Conservation (phyloP, 2,797 vertebrate species). For the Sebastolobus altivelis region DNA sequence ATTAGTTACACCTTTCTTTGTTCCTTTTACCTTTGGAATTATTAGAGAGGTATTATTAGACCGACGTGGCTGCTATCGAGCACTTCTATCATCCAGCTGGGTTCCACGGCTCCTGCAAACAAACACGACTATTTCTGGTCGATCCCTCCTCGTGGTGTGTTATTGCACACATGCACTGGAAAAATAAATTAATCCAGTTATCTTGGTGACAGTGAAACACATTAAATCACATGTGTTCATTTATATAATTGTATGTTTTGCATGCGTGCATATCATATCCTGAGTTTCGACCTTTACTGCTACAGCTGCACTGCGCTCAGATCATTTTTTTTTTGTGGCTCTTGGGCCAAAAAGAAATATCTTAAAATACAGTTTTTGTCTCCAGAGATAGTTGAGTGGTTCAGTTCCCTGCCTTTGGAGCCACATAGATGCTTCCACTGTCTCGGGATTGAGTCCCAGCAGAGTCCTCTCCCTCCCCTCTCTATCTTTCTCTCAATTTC, state of each 20-base stretch:
- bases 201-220: constrained; percentile 29
- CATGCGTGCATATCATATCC: not conserved
- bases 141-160: constrained; percentile 33
- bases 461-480: constrained; percentile 23
- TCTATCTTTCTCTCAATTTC: constrained; percentile 7
- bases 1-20: constrained; percentile 80
- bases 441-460: constrained; percentile 43
- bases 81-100: constrained; percentile 54
- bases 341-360: constrained; percentile 22
- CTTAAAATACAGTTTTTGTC: constrained; percentile 36
- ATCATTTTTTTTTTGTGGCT: constrained; percentile 19
- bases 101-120: constrained; percentile 42
- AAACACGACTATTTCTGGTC: constrained; percentile 43
- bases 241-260: constrained; percentile 8
- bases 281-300: constrained; percentile 5
- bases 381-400: constrained; percentile 39
- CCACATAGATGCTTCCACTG: constrained; percentile 27
- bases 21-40: constrained; percentile 76
- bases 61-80: constrained; percentile 60
- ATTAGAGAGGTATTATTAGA: constrained; percentile 79
- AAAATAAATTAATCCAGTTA: constrained; percentile 48
- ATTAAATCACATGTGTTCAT: constrained; percentile 1
- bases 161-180: constrained; percentile 14
- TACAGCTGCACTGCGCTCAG: not conserved
- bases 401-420: constrained; percentile 30